Evolutionary conservation across 2,113 vertebrate genomes (phyloP), one percentile per base, ranked within the genome.

Genomic region (Podilymbus podiceps): DNA sequence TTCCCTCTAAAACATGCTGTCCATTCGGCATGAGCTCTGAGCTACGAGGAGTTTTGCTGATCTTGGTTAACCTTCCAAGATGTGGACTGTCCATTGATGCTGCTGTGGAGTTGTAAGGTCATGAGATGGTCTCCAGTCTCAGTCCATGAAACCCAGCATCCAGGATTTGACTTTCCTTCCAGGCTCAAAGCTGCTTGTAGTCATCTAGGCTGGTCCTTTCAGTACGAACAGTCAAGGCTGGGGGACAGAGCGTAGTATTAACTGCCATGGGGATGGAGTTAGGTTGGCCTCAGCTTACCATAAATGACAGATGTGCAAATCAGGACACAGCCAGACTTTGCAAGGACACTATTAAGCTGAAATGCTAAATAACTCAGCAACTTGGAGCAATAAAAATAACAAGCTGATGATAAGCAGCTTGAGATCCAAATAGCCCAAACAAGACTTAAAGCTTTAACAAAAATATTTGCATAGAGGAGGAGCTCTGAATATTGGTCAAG

Each of bases 201-300:
- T 7, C 22, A 30, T 10, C 40, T 42, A 22, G 17, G 13, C 1
- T 68, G 35, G 31, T 40, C 21, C 46, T 55, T 69, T 35, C 33
- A 46, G 55, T 33, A 38, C 35, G 52, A 71, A 38, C 13, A 30
- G 10, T 4, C 44, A 52, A 33, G 56, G 15, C 4, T 75, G 67
- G 81, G 64, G 42, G 53, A 40, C 4, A 4, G 14, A 66, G 28
- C 42, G 30, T 0, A 28, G 49, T 5, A 15, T 14, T n/a, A 77
- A 49, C 16, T 3, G 3, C 17, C n/a, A 4, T 0, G 1, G 16
- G 33, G 30, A 15, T 56, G 63, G 20, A 72, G 20, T 6, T 55
- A 63, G 31, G 19, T 24, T 30, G 18, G 27, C 33, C 23, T 31
- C 15, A 23, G 23, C 9, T 47, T 35, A 55, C 38, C 18, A 8